Evolutionary conservation across 2,888 invertebrate genomes (phyloP).

Genomic region (Alviniconcha strummeri): DNA sequence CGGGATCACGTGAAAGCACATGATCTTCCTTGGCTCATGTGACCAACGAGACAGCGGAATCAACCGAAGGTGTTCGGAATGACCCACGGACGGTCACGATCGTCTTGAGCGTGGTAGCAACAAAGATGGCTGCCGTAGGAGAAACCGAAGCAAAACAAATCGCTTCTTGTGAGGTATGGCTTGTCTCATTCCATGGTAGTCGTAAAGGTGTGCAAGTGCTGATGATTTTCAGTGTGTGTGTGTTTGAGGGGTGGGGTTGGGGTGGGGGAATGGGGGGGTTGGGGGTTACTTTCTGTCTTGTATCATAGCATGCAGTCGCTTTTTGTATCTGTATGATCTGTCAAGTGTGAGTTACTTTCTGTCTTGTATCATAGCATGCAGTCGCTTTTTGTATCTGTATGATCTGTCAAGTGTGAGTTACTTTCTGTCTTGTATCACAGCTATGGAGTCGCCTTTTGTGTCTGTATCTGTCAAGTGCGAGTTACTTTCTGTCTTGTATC

Average conservation of each 20-base stretch:
- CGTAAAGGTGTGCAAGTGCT: background rate
- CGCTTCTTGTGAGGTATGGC: conserved; percentile 11
- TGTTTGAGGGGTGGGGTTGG: background rate
- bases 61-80: background rate
- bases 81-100: background rate
- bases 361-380: too few species aligned
- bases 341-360: too few species aligned
- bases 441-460: too few species aligned
- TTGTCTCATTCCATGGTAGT: too few species aligned
- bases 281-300: too few species aligned
- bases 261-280: background rate
- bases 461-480: too few species aligned
- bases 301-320: too few species aligned
- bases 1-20: background rate
- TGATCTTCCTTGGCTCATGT: background rate
- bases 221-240: background rate
- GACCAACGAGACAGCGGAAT: background rate
- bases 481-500: background rate
- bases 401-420: too few species aligned
- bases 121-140: conserved; percentile 40
- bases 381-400: too few species aligned
- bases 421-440: too few species aligned
- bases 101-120: conserved; percentile 35
- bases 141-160: conserved; percentile 27
- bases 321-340: too few species aligned